Evolutionary conservation across 2,888 invertebrate species (phyloP).

Genomic region (Antheraea assamensis): DNA sequence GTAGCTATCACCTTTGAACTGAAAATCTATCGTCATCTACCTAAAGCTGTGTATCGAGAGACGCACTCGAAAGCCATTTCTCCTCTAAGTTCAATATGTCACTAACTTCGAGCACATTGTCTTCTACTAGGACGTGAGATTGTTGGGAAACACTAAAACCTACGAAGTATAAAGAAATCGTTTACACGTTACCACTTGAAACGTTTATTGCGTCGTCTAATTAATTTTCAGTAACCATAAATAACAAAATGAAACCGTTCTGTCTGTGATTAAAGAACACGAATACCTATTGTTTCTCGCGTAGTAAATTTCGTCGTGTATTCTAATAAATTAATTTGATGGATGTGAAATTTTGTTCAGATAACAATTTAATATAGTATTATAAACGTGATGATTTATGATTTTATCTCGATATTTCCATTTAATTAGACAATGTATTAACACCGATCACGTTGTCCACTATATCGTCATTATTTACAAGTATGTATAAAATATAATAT

Average conservation of each 20-base stretch:
- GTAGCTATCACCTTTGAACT: neutral
- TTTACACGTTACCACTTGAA: neutral
- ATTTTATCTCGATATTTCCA: neutral
- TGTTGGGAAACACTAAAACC: no score
- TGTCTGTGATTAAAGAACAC: neutral
- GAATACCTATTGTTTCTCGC: neutral
- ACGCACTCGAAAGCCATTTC: neutral
- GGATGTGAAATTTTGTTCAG: neutral
- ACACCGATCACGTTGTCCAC: no score
- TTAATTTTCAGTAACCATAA: slow-evolving; percentile 7
- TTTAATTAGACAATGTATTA: no score
- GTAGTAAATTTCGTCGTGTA: neutral
- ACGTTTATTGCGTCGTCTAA: neutral
- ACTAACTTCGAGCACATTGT: no score
- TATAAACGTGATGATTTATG: neutral
- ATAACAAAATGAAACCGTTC: neutral
- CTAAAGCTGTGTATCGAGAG: neutral
- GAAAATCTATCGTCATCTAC: neutral
- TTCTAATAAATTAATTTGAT: neutral
- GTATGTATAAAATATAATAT: neutral
- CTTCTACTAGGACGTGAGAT: no score
- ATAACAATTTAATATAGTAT: no score
- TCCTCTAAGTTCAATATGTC: neutral
- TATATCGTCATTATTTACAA: neutral
- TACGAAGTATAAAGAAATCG: no score